Base-by-base conservation (phyloP, 2,888 invertebrate species). In the Spialia ferax region DNA sequence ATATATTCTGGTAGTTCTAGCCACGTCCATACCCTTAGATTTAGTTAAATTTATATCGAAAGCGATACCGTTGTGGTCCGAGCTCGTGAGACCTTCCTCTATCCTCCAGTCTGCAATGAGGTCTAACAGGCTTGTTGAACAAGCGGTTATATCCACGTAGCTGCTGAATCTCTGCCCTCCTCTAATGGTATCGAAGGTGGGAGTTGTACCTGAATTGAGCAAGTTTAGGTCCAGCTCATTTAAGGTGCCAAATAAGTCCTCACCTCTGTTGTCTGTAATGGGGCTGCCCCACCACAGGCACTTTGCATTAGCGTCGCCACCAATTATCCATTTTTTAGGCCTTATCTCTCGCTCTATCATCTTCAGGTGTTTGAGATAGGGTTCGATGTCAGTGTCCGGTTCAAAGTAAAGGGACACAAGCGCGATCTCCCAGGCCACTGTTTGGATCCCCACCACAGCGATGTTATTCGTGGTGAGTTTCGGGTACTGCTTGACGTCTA, bases 131-230 rank as follows among this genome's bases (percentile, higher is more conserved):
- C 69, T 69, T 0, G 8, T 3, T 0, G 75, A 63, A 60, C 77
- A 77, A 0, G 73, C 73, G 6, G 78, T 78, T 0, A 79, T 32
- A 45, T 78, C 78, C 0, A 79, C 75, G 11, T 38, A 26, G 60
- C 77, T 79, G 1, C 15, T 26, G 57, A 63, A 74, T 0, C 0
- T 3, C 32, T 23, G 56, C n/a, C n/a, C n/a, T n/a, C n/a, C n/a
- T n/a, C n/a, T n/a, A n/a, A n/a, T n/a, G n/a, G n/a, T n/a, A n/a
- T 74, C 69, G 59, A 76, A 80, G 0, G 78, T 78, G 0, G 79
- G 78, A 0, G 48, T 72, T 0, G 66, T 22, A 0, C 77, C 77
- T 0, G 13, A 42, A 63, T 80, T 81, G 0, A 79, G 69, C 3
- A 76, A 52, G 18, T 77, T 68, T 23, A 75, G 13, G n/a, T 10